A percentile compares a stretch with the other conserved stretches of the same genome.
Conservation (phyloP, 2,113 vertebrate genomes). For the Bolborhynchus lineola region DNA sequence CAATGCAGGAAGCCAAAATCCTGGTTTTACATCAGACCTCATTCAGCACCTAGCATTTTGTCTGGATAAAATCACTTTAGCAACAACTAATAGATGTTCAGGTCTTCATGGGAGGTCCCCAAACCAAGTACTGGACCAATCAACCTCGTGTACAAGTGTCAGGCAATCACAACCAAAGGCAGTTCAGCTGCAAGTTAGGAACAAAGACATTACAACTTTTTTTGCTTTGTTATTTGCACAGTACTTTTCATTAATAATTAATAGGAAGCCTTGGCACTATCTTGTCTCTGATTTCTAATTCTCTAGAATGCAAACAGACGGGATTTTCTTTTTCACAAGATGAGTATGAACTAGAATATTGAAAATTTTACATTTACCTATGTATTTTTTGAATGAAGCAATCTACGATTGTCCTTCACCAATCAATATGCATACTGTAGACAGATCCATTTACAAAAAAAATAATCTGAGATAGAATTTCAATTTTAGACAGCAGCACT, state of each 20-base stretch:
- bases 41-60: background rate
- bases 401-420: background rate
- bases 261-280: background rate
- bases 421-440: background rate
- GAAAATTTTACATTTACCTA: background rate
- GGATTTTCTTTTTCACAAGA: background rate
- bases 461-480: background rate
- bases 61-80: background rate
- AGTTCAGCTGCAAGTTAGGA: background rate
- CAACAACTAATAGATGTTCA: background rate
- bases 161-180: background rate
- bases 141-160: background rate
- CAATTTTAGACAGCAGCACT: background rate
- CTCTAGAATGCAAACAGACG: background rate
- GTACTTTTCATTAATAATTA: slow-evolving; percentile 22
- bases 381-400: background rate
- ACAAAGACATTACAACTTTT: background rate
- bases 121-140: background rate
- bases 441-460: background rate
- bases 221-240: slow-evolving; percentile 24
- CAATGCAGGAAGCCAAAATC: background rate
- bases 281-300: background rate
- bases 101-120: background rate
- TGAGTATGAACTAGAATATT: background rate
- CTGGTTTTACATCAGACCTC: background rate